Evolutionary conservation across 2,888 invertebrate genomes (phyloP), one percentile per base, ranked within the genome.

Genomic region (Sinodicranocentrus sp.): DNA sequence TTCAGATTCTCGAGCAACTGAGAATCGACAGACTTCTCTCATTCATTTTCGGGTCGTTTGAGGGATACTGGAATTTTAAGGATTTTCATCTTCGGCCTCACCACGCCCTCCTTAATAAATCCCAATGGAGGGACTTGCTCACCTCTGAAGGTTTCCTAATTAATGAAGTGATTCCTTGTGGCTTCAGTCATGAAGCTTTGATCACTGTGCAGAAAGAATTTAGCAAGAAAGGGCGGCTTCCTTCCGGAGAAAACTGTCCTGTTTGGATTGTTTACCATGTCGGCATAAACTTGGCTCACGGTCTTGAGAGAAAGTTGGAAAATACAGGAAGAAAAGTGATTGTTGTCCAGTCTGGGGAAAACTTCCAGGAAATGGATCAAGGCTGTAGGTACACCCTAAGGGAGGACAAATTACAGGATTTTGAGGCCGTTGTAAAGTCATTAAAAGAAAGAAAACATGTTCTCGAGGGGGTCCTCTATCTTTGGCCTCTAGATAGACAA

Each of bases 61-160:
- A 85, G 2, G 82, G 76, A 1, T 83, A 72, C 52, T 85, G 85
- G 85, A 33, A 25, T 6, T 82, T 52, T 63, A 25, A 77, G 19
- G 85, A 85, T 73, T 33, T 67, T n/a, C 25, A 59, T 8, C 15
- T 57, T 21, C 52, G 17, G 15, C 2, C 43, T 25, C 26, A 76
- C 39, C 33, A 17, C n/a, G 28, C 26, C 23, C 2, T 67, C 2
- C 0, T 39, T 8, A 5, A 44, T 10, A n/a, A 17, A 28, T 17
- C 21, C 39, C 1, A 44, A 75, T 17, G 21, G 67, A 2, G 39
- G 19, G n/a, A 23, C 19, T 0, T 52, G 52, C 15, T 54, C 25
- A 28, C 65, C 21, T 25, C 61, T 23, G 21, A 3, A 6, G 54
- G 6, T 13, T 39, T 39, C 39, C 6, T 8, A n/a, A n/a, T n/a